These are phyloP conservation scores for Anolis apletophallus DNA, from an alignment of 2,797 vertebrate species.

Conservation along the genomic window DNA sequence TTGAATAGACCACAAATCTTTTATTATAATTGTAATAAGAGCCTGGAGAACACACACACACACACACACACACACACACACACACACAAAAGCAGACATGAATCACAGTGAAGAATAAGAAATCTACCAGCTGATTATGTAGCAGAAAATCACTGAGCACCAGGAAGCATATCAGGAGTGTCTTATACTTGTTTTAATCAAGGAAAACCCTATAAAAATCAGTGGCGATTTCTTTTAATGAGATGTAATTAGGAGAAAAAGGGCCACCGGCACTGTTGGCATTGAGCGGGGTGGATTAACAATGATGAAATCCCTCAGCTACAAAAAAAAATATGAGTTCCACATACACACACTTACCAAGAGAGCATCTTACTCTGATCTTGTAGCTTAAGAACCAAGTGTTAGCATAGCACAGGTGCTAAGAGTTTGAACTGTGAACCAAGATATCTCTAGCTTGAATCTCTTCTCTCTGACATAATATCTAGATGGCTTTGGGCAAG, in stretches of 20 bases:
- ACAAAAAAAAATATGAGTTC: neutral
- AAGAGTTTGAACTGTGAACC: neutral
- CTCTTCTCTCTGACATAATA: neutral
- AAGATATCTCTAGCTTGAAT: too few relatives aligned
- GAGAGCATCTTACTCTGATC: neutral
- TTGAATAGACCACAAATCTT: neutral
- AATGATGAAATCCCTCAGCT: neutral
- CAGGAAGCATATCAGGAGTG: neutral
- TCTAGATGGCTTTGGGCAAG: neutral
- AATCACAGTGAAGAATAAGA: slow-evolving; percentile 24
- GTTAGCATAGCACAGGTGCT: neutral
- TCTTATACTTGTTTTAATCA: slow-evolving; percentile 26
- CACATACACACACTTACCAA: neutral
- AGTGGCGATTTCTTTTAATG: slow-evolving; percentile 20
- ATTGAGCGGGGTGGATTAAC: neutral
- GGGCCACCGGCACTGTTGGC: neutral
- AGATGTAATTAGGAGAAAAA: slow-evolving; percentile 8
- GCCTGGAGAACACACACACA: neutral
- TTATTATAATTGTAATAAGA: neutral
- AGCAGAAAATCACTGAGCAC: slow-evolving; percentile 10
- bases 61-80: too few relatives aligned
- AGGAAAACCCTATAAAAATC: slow-evolving; percentile 13
- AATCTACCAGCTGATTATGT: neutral
- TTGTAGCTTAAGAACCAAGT: neutral
- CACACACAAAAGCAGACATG: neutral